Evolutionary conservation across 2,888 invertebrate genomes (phyloP), one percentile per base, ranked within the genome.

Genomic region (Papilio gigon): DNA sequence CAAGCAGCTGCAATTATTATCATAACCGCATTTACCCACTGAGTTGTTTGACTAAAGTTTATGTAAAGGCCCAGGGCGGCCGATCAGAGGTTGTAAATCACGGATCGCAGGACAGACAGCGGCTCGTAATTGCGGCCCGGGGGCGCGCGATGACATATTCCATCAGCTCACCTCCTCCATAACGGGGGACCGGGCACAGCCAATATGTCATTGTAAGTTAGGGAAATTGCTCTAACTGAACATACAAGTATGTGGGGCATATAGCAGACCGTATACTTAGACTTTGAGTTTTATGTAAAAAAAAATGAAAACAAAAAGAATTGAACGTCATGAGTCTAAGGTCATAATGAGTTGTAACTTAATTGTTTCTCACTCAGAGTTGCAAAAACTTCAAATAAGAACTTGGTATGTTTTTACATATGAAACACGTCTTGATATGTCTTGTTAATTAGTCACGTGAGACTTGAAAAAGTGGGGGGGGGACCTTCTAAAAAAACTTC

Each of bases 171-270:
- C 77, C 78, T 79, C 77, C 73, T 74, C 79, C 64, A 59, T 82
- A 84, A 82, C 81, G 80, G 84, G 77, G 68, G 71, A 72, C 70
- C 70, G 70, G 65, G 40, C 76, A 76, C 77, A 76, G 78, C 84
- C 86, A 82, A 89, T 90, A 88, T 88, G 88, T 90, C 88, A 88
- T 86, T 88, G 87, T 85, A 82, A 78, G 84, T 80, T 77, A 79
- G 81, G 89, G 82, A 89, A 89, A 89, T 89, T 87, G 81, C 89
- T 81, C 79, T 79, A 84, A 88, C 47, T 87, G 82, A 82, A 80
- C 81, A 81, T 78, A 83, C 80, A 81, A 80, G 77, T 85, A 89
- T 89, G 88, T 53, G 1, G 35, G n/a, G 1, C 11, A 27, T 6
- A 27, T 42, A 42, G 42, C 1, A 42, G 17, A 42, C 17, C 17